Evolutionary conservation across 35 echinoderm and acorn worm genomes (phyloP), one percentile per base, ranked within the genome.

Genomic region (Lytechinus variegatus): DNA sequence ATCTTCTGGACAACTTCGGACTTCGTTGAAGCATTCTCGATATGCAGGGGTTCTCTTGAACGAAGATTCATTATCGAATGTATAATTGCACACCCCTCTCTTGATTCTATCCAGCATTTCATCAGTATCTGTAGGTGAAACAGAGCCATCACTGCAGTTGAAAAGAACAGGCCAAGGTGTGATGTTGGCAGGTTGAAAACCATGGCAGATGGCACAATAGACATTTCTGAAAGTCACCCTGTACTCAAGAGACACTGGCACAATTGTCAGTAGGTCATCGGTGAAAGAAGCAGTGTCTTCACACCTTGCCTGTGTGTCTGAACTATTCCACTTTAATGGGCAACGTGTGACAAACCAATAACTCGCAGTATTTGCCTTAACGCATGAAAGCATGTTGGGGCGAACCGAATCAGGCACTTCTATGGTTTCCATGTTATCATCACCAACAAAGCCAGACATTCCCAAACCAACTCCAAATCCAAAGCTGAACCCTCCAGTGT

Each of bases 141-240:
- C 16, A 52, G 9, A 10, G 13, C 52, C 88, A 44, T 44, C 16
- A 14, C 88, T 21, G 16, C 88, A 90, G 24, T 90, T 10, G 24
- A 93, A 54, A 93, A 60, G 28, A 7, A 96, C 71, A 52, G 10
- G 16, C 97, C 97, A 97, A 24, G 95, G 28, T 13, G 94, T 93
- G 6, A 97, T 89, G 8, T 87, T 93, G 14, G 60, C 53, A 21
- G 94, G 24, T 11, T 91, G 53, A 21, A 95, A 87, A 16, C 90
- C 89, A 58, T 97, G 95, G 79, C 97, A 97, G 13, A 97, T 56
- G n/a, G 97, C 97, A 72, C 97, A 96, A 54, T 96, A 96, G 21
- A 94, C 71, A 58, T 96, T 96, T 33, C 86, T 94, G 54, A 94
- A 96, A 1, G 96, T 96, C 19, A 96, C 86, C 16, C 14, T 52